These are phyloP conservation scores for Catharus minimus DNA, from an alignment of 2,113 vertebrate genomes.

Conservation along the genomic window DNA sequence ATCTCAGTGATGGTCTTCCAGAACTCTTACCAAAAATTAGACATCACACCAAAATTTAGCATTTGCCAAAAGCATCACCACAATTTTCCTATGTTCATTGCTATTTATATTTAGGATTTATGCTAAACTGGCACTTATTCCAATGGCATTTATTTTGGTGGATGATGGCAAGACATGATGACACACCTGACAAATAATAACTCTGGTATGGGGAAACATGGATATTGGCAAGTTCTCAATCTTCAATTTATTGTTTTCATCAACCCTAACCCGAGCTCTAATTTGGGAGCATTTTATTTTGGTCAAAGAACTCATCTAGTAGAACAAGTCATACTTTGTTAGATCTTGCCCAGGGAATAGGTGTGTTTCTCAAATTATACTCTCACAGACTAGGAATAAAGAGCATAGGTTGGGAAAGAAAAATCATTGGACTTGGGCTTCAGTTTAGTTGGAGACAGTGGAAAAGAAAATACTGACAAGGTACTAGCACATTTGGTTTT, in stretches of 20 bases:
- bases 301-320: background rate
- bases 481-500: background rate
- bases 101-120: background rate
- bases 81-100: background rate
- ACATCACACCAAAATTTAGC: background rate
- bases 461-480: background rate
- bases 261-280: background rate
- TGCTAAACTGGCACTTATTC: background rate
- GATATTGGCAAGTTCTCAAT: background rate
- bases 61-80: background rate
- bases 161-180: background rate
- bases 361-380: slow-evolving; percentile 38
- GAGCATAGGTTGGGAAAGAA: background rate
- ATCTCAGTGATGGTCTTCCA: background rate
- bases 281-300: slow-evolving; percentile 26
- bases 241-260: background rate
- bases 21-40: background rate
- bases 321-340: slow-evolving; percentile 39
- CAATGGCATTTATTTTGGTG: background rate
- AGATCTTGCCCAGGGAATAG: slow-evolving; percentile 28
- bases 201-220: background rate
- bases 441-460: background rate
- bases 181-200: background rate
- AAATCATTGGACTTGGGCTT: background rate
- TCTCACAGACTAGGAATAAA: background rate